phyloP scores from a whole-genome alignment of 2,888 invertebrate species.

The Lepidonotus clava region DNA sequence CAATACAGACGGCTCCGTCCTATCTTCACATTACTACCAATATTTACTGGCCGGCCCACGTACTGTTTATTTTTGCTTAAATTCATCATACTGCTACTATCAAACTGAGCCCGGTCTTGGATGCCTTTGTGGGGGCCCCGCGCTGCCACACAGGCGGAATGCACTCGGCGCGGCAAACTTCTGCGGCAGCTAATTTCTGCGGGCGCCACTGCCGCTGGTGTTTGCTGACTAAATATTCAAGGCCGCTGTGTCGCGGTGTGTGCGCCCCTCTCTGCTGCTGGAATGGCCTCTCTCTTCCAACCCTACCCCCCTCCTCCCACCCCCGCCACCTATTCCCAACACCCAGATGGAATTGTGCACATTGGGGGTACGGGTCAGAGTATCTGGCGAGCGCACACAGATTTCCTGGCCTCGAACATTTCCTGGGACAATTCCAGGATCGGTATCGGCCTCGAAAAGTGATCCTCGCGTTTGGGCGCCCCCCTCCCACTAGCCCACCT shows the following conservation, averaged over 20 bases:
- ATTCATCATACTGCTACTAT: conserved; percentile 54
- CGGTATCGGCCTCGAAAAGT: background rate
- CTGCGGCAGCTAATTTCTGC: conserved; percentile 23
- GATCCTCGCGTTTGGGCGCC: too few species aligned
- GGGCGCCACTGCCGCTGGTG: background rate
- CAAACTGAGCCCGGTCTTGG: conserved; percentile 12
- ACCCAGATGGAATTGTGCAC: background rate
- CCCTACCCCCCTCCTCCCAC: background rate
- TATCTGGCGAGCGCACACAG: background rate
- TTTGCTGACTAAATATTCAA: conserved; percentile 48
- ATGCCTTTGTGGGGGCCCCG: background rate
- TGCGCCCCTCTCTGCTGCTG: background rate
- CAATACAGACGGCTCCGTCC: conserved; percentile 36
- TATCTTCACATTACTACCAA: conserved; percentile 43
- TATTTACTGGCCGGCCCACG: conserved; percentile 45
- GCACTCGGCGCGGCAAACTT: conserved; percentile 27
- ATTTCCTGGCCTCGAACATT: background rate
- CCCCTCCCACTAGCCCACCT: too few species aligned
- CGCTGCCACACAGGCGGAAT: conserved; percentile 19
- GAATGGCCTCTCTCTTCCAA: conserved; percentile 27
- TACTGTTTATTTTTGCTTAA: conserved; percentile 57
- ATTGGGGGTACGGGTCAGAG: background rate
- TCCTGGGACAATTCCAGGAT: conserved; percentile 43
- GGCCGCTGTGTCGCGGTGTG: background rate
- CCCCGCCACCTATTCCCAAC: background rate